Conservation (phyloP, 2,888 invertebrate species). For the Lathronympha strigana region DNA sequence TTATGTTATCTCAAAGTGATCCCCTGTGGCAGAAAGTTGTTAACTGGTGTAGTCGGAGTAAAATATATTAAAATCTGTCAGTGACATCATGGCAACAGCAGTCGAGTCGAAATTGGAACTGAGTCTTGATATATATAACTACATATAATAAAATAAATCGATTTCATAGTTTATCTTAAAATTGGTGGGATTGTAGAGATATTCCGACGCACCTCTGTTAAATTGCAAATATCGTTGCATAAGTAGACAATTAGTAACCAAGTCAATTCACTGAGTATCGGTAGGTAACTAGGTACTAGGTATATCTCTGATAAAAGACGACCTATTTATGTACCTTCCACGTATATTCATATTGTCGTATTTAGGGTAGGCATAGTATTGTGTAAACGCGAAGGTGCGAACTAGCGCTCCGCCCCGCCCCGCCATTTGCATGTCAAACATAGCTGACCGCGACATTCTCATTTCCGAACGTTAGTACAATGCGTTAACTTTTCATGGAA, state of each 20-base stretch:
- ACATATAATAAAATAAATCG: neutral
- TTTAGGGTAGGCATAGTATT: constrained; percentile 23
- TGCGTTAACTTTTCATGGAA: constrained; percentile 57
- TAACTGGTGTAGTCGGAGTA: neutral
- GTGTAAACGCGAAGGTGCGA: constrained; percentile 28
- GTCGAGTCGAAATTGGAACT: neutral
- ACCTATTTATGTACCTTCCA: neutral
- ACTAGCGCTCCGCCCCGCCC: constrained; percentile 45
- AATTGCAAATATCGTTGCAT: no score
- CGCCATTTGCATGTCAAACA: constrained; percentile 73
- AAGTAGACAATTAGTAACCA: no score
- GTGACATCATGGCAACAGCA: neutral
- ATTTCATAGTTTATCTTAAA: neutral
- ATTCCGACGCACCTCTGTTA: no score
- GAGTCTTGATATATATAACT: neutral
- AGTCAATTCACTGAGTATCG: no score
- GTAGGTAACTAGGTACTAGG: no score
- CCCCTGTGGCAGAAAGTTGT: constrained; percentile 12
- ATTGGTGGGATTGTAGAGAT: neutral
- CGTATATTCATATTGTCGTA: neutral
- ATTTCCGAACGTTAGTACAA: constrained; percentile 64
- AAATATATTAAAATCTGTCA: constrained; percentile 3
- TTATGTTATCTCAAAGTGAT: constrained; percentile 14
- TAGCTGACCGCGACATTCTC: constrained; percentile 67
- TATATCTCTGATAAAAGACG: neutral